These are phyloP conservation scores for Rhopalosiphum maidis DNA, from an alignment of 1,140 invertebrate species.

Conservation along the genomic window DNA sequence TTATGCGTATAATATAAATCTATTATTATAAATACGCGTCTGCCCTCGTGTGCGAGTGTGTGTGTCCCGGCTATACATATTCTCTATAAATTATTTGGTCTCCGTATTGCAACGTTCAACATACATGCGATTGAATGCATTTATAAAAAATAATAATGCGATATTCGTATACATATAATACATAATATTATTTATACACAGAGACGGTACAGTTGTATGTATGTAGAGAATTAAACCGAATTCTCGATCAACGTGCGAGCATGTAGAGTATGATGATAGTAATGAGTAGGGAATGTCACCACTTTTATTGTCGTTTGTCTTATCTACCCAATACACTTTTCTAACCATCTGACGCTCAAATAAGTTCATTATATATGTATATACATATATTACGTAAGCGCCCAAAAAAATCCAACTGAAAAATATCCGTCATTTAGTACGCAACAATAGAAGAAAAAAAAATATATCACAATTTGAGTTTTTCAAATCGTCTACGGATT, in stretches of 20 bases:
- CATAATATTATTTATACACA: neutral
- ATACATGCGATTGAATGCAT: neutral
- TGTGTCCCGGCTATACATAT: slow-evolving; percentile 2
- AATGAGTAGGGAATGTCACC: too few species aligned
- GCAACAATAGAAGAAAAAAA: neutral
- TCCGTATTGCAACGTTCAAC: neutral
- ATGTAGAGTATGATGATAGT: too few species aligned
- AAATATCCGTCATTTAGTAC: neutral
- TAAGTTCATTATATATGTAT: too few species aligned
- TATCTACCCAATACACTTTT: neutral
- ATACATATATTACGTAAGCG: neutral
- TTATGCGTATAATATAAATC: neutral
- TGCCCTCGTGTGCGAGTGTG: neutral
- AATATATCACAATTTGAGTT: neutral
- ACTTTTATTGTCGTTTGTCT: too few species aligned
- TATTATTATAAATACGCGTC: slow-evolving; percentile 4
- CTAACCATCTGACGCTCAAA: neutral
- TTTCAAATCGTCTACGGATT: neutral
- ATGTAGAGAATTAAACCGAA: neutral
- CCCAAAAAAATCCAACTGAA: neutral
- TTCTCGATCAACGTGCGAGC: neutral
- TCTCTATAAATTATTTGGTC: slow-evolving; percentile 5
- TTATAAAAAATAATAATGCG: neutral
- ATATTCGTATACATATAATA: neutral
- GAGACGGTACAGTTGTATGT: neutral